A percentile compares a stretch with the other conserved stretches of the same genome.
These are phyloP conservation scores for Steinernema carpocapsae DNA, from an alignment of 2,888 invertebrate species.

Conservation along the genomic window DNA sequence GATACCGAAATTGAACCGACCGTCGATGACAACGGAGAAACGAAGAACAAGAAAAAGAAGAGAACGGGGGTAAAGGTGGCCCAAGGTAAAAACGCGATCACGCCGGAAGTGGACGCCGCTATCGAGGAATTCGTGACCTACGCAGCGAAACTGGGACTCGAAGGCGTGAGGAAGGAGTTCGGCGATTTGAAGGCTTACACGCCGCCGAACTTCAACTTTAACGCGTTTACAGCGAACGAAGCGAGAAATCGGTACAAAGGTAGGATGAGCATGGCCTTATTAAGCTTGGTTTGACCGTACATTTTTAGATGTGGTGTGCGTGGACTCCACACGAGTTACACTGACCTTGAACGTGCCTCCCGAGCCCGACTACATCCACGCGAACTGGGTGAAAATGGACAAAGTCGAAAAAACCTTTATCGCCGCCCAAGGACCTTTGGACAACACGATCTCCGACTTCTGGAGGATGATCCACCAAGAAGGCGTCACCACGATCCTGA, in stretches of 20 bases:
- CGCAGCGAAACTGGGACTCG: not conserved
- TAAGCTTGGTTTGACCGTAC: slow-evolving; percentile 40
- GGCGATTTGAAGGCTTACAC: not conserved
- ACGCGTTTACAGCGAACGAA: not conserved
- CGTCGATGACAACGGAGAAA: not conserved
- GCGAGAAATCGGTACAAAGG: slow-evolving; percentile 35
- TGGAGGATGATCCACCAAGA: slow-evolving; percentile 39
- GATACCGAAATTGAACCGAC: not conserved
- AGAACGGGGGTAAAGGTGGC: no score
- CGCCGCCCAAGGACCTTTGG: slow-evolving; percentile 42
- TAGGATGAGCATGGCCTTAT: slow-evolving; percentile 44
- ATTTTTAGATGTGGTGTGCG: slow-evolving; percentile 45
- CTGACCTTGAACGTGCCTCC: slow-evolving; percentile 37
- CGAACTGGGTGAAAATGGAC: slow-evolving; percentile 45
- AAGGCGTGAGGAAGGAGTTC: slow-evolving; percentile 5
- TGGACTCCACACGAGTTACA: slow-evolving; percentile 45
- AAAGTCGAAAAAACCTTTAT: slow-evolving; percentile 43
- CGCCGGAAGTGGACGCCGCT: slow-evolving; percentile 1
- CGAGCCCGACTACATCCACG: slow-evolving; percentile 48
- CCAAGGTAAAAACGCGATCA: not conserved
- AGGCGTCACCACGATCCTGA: slow-evolving; percentile 12
- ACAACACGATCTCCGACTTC: slow-evolving; percentile 36
- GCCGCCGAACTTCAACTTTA: not conserved
- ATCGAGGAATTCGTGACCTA: not conserved
- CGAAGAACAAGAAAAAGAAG: not conserved